These are phyloP conservation scores for Coranthus polyacanthus DNA, from an alignment of 2,797 vertebrate genomes.

Conservation along the genomic window DNA sequence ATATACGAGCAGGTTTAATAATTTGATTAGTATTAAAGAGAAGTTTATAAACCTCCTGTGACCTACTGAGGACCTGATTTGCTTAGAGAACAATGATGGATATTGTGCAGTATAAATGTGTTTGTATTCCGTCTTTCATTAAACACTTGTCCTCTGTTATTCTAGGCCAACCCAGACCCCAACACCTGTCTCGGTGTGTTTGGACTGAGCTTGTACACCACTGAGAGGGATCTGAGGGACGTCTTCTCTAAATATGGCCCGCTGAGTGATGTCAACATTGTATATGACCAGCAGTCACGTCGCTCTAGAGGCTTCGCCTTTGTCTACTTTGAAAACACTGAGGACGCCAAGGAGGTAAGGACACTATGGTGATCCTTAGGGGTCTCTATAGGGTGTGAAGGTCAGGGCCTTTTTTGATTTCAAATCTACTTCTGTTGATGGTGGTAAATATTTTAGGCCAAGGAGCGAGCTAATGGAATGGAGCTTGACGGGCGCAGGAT, in stretches of 20 bases:
- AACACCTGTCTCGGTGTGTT: slow-evolving; percentile 96
- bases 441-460: slow-evolving; percentile 84
- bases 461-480: slow-evolving; percentile 98
- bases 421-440: neutral
- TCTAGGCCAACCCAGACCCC: slow-evolving; percentile 95
- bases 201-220: slow-evolving; percentile 96
- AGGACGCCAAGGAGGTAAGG: slow-evolving; percentile 94
- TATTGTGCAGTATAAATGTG: too few species aligned
- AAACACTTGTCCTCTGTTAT: too few species aligned
- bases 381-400: too few species aligned
- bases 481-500: slow-evolving; percentile 96
- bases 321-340: slow-evolving; percentile 96
- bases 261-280: slow-evolving; percentile 91
- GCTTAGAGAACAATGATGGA: neutral
- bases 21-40: neutral
- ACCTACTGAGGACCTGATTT: neutral
- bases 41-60: neutral
- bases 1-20: too few species aligned
- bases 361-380: neutral
- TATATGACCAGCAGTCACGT: slow-evolving; percentile 96
- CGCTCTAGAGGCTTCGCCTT: slow-evolving; percentile 97
- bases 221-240: slow-evolving; percentile 95
- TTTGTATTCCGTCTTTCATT: too few species aligned
- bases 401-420: too few species aligned
- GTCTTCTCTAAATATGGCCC: slow-evolving; percentile 98